phyloP scores from a whole-genome alignment of 2,797 vertebrate species.

The Gephyroberyx darwinii region DNA sequence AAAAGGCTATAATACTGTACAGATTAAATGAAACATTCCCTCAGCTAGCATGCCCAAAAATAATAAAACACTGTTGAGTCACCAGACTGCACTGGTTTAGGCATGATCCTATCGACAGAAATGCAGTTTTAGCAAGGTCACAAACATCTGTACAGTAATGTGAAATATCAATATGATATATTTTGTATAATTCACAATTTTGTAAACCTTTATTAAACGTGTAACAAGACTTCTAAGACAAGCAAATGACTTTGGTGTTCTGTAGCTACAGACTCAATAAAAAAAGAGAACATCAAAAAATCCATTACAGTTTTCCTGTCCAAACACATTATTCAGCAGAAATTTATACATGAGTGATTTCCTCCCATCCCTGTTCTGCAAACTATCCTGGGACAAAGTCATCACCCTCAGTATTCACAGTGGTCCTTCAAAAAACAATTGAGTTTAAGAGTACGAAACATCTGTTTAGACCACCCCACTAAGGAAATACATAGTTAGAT shows the following conservation, averaged over 20 bases:
- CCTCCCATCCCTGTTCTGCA: slow-evolving; percentile 36
- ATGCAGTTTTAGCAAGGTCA: slow-evolving; percentile 65
- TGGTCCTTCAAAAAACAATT: slow-evolving; percentile 63
- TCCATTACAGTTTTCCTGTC: slow-evolving; percentile 47
- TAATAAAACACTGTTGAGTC: slow-evolving; percentile 43
- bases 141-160: slow-evolving; percentile 78
- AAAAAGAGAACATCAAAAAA: slow-evolving; percentile 46
- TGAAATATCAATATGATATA: slow-evolving; percentile 91
- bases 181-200: slow-evolving; percentile 78
- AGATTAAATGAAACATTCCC: slow-evolving; percentile 51
- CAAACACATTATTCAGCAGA: slow-evolving; percentile 57
- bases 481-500: slow-evolving; percentile 58
- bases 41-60: slow-evolving; percentile 67
- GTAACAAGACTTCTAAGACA: slow-evolving; percentile 75
- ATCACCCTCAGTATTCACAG: slow-evolving; percentile 68
- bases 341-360: slow-evolving; percentile 43
- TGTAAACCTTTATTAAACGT: slow-evolving; percentile 76
- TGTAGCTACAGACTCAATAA: slow-evolving; percentile 71
- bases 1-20: slow-evolving; percentile 24
- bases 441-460: slow-evolving; percentile 50
- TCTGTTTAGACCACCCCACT: slow-evolving; percentile 56
- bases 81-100: slow-evolving; percentile 55
- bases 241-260: slow-evolving; percentile 84
- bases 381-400: slow-evolving; percentile 41
- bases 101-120: slow-evolving; percentile 67